Conservation (phyloP, 2,888 invertebrate genomes). For the Hedychridium roseum region DNA sequence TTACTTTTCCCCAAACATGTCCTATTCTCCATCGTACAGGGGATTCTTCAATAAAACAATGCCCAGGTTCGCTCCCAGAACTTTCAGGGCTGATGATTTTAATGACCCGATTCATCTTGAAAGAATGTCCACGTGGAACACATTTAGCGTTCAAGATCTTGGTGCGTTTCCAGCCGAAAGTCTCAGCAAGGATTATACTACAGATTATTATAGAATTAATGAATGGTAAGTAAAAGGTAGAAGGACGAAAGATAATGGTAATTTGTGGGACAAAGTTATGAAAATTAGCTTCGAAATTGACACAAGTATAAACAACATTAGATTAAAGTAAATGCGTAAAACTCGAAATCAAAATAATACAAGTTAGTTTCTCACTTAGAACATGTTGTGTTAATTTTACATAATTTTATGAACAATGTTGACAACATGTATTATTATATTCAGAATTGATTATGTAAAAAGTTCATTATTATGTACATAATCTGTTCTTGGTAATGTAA, state of each 20-base stretch:
- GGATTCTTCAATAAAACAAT: constrained; percentile 97
- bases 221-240: constrained; percentile 75
- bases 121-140: constrained; percentile 93
- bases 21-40: constrained; percentile 92
- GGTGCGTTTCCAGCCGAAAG: constrained; percentile 85
- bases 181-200: constrained; percentile 86
- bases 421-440: too few relatives aligned
- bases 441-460: neutral
- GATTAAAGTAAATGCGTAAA: too few relatives aligned
- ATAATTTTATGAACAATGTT: too few relatives aligned
- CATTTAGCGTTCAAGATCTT: constrained; percentile 85
- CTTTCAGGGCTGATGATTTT: constrained; percentile 90
- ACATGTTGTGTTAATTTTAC: neutral
- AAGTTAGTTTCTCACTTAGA: neutral
- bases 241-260: too few relatives aligned
- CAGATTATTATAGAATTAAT: constrained; percentile 89
- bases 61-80: constrained; percentile 92
- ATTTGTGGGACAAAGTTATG: too few relatives aligned
- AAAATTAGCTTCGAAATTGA: too few relatives aligned
- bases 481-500: neutral
- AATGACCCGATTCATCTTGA: constrained; percentile 96
- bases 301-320: too few relatives aligned
- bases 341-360: constrained; percentile 17
- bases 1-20: constrained; percentile 93
- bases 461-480: neutral